phyloP scores from a whole-genome alignment of 2,113 vertebrate genomes.

The Mormyrus iriodes region DNA sequence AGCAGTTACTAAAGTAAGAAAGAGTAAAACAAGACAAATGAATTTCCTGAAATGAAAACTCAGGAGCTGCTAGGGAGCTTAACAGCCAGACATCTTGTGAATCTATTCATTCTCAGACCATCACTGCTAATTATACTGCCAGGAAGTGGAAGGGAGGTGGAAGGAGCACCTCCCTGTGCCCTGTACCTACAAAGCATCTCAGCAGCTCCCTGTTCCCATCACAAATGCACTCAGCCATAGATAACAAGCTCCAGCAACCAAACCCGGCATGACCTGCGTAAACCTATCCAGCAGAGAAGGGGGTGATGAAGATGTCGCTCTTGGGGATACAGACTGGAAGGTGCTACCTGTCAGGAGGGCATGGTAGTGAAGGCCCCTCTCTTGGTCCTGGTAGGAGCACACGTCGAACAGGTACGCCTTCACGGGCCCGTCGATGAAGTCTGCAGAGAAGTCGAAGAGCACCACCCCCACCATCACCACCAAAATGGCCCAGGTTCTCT shows the following conservation, averaged over 20 bases:
- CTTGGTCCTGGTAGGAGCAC: conserved; percentile 87
- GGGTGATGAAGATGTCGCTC: background rate
- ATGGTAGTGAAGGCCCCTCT: conserved; percentile 88
- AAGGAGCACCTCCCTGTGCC: background rate
- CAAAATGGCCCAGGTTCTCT: conserved; percentile 71
- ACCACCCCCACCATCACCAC: conserved; percentile 91
- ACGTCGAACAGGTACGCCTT: conserved; percentile 98
- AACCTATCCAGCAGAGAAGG: background rate
- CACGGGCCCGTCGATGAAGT: conserved; percentile 95
- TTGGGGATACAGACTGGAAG: background rate
- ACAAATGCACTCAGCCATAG: background rate
- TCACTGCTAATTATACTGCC: background rate
- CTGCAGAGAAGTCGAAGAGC: conserved; percentile 93
- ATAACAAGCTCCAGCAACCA: background rate
- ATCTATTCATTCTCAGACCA: background rate
- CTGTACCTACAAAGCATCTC: background rate
- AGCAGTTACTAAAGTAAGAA: background rate
- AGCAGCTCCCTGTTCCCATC: background rate
- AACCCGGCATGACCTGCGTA: background rate
- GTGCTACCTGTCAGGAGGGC: conserved; percentile 86
- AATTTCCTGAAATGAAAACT: background rate
- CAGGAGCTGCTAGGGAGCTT: background rate
- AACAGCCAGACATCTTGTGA: background rate
- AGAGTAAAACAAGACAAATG: background rate
- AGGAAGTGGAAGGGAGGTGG: too few species aligned